Percentiles rank a stretch among this genome's conserved stretches.
phyloP scores from a whole-genome alignment of 92 coral and sea anemone species.

The Zoanthus sociatus region DNA sequence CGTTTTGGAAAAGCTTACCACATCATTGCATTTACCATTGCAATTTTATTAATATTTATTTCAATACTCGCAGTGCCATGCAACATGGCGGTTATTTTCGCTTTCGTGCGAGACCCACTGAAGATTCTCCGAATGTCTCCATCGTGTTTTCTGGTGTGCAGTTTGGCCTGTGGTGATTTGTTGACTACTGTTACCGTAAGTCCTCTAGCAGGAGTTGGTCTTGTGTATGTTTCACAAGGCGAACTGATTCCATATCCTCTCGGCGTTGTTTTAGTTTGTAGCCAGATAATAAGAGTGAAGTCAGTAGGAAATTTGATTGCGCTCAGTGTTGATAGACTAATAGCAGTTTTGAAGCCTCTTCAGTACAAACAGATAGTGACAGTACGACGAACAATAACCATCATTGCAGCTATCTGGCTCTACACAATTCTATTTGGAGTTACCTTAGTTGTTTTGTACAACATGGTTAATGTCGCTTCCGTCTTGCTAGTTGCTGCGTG shows the following conservation, averaged over 20 bases:
- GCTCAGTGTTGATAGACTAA: conserved; percentile 27
- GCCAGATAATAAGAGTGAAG: neutral
- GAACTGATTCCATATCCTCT: conserved; percentile 1
- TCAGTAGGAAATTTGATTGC: neutral
- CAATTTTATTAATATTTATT: neutral
- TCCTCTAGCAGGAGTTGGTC: neutral
- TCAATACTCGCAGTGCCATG: conserved; percentile 5
- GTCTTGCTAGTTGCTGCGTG: neutral
- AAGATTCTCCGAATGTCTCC: conserved; percentile 23
- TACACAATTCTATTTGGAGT: conserved; percentile 6
- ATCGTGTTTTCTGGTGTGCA: conserved; percentile 4
- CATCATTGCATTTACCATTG: neutral
- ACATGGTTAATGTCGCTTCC: neutral
- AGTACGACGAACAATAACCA: neutral
- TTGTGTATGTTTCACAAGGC: neutral
- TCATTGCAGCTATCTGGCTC: neutral
- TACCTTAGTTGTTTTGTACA: neutral
- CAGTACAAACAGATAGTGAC: conserved; percentile 28
- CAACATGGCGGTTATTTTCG: conserved; percentile 13
- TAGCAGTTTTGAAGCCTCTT: conserved; percentile 30
- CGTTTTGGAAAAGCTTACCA: neutral
- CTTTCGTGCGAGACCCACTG: conserved; percentile 6
- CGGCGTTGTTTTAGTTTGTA: neutral
- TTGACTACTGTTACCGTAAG: neutral
- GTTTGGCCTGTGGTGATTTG: conserved; percentile 19